A percentile compares a stretch with the other conserved stretches of the same genome.
Conservation (phyloP, 1,140 invertebrate genomes). For the Stegodyphus mimosarum region DNA sequence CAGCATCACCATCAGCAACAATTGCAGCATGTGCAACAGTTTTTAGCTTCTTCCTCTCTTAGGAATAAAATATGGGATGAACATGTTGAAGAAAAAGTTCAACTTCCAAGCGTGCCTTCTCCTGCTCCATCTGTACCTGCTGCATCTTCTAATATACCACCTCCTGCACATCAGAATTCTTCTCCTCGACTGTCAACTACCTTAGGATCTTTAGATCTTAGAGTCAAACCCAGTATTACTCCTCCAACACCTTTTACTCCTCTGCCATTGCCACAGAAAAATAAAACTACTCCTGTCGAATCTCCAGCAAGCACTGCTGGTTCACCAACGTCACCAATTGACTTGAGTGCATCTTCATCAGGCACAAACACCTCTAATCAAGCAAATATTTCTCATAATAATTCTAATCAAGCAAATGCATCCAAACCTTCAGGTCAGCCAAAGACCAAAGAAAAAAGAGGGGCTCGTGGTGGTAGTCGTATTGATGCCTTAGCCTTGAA, state of each 20-base stretch:
- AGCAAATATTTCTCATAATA: neutral
- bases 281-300: constrained; percentile 13
- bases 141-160: constrained; percentile 56
- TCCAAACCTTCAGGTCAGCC: neutral
- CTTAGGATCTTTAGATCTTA: constrained; percentile 61
- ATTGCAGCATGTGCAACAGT: constrained; percentile 59
- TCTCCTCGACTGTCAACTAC: constrained; percentile 49
- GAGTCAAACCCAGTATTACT: constrained; percentile 60
- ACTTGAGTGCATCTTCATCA: constrained; percentile 61
- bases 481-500: constrained; percentile 65
- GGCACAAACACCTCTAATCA: neutral
- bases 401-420: neutral
- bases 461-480: constrained; percentile 58
- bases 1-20: constrained; percentile 61
- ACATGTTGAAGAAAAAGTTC: constrained; percentile 44
- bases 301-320: neutral
- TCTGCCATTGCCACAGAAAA: constrained; percentile 49
- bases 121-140: constrained; percentile 23
- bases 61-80: constrained; percentile 58
- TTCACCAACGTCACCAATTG: constrained; percentile 62
- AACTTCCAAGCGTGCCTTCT: constrained; percentile 23
- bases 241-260: constrained; percentile 43
- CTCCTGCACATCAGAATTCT: constrained; percentile 63
- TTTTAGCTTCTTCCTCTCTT: constrained; percentile 41
- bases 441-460: constrained; percentile 16